Percentiles rank a stretch among this genome's conserved stretches.
Conservation (phyloP, 1,140 invertebrate species). For the Drosophila nasuta region DNA sequence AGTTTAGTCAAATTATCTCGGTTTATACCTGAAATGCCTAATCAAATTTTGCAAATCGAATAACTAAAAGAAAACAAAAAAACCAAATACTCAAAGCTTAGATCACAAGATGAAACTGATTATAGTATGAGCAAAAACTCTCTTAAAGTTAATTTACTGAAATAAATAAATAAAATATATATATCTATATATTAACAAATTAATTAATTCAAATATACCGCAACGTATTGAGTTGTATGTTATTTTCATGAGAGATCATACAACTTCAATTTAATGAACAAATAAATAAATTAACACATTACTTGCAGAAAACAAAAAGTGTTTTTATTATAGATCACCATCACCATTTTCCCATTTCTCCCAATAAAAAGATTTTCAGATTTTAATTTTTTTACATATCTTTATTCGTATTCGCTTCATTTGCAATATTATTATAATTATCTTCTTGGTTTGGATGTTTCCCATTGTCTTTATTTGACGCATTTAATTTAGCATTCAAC, state of each 20-base stretch:
- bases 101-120: slow-evolving; percentile 39
- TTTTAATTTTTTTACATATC: slow-evolving; percentile 66
- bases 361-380: slow-evolving; percentile 7
- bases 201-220: slow-evolving; percentile 60
- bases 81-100: slow-evolving; percentile 60
- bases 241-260: slow-evolving; percentile 64
- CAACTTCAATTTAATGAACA: slow-evolving; percentile 64
- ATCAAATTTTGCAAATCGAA: slow-evolving; percentile 61
- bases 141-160: slow-evolving; percentile 33
- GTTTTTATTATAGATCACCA: neutral
- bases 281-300: slow-evolving; percentile 69
- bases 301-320: slow-evolving; percentile 31
- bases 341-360: neutral
- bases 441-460: slow-evolving; percentile 74
- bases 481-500: slow-evolving; percentile 75
- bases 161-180: slow-evolving; percentile 23
- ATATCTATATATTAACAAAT: slow-evolving; percentile 50
- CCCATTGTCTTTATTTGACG: slow-evolving; percentile 46
- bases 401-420: slow-evolving; percentile 82
- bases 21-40: slow-evolving; percentile 68
- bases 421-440: slow-evolving; percentile 83
- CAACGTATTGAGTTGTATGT: slow-evolving; percentile 73
- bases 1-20: slow-evolving; percentile 53
- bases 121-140: slow-evolving; percentile 23
- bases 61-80: slow-evolving; percentile 14